Base-by-base conservation (phyloP, 2,888 invertebrate genomes). In the Limnephilus marmoratus region DNA sequence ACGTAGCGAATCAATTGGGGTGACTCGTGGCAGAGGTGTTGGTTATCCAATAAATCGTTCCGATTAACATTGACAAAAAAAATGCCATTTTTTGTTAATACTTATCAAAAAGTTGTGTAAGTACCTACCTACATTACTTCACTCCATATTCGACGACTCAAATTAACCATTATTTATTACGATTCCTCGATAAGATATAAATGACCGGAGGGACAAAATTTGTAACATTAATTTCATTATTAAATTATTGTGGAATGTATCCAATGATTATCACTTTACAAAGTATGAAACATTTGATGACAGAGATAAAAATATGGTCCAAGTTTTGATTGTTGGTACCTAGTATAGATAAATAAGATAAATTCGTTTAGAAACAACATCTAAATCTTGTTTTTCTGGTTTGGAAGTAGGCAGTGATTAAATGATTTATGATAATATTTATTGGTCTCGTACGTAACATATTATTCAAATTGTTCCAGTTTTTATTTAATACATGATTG, bases 361-460 rank as follows among this genome's bases (percentile, higher is more conserved):
- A 68, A 68, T 68, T 24, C 11, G 68, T 68, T 68, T 9, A n/a
- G 68, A 68, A 68, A 68, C 82, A 83, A 37, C 82, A 31, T 83
- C 88, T n/a, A 68, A 24, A 80, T 80, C 88, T 88, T 37, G 88
- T 34, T 88, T 24, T 80, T 80, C 88, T 68, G 88, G 88, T 88
- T 88, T 24, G 1, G 68, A n/a, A 68, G 45, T 88, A 68, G 68
- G 45, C 45, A 88, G 24, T 80, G 88, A 88, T 88, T 68, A 68
- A 80, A 80, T 88, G 88, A 80, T 88, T 80, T 80, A 88, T 31
- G 88, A 80, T 31, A 88, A 88, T n/a, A 88, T 80, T 88, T 80
- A 88, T 88, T 80, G 80, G 80, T 88, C 37, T 68, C 24, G 80
- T 88, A 68, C n/a, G 68, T 80, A 68, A 88, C 80, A 18, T 24